Evolutionary conservation across 2,888 invertebrate species (phyloP).

Genomic region (Idaea dimidiata): DNA sequence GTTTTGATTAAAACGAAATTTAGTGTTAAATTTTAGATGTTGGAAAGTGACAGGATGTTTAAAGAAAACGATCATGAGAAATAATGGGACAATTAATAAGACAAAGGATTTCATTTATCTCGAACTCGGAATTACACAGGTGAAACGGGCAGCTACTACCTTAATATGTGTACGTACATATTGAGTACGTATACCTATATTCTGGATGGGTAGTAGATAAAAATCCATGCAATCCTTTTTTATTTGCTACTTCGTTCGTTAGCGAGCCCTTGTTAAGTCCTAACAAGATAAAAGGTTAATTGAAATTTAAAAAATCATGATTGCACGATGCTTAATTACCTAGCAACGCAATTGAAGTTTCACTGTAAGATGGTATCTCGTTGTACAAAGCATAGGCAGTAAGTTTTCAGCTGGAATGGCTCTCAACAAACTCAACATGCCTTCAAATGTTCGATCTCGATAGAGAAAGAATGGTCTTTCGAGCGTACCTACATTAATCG

Average conservation of each 20-base stretch:
- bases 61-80: too few species aligned
- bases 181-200: too few species aligned
- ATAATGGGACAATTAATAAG: too few species aligned
- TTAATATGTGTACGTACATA: too few species aligned
- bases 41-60: too few species aligned
- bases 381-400: slow-evolving; percentile 43
- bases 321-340: slow-evolving; percentile 21
- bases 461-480: slow-evolving; percentile 65
- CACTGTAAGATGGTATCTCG: slow-evolving; percentile 48
- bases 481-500: slow-evolving; percentile 57
- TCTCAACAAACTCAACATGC: slow-evolving; percentile 55
- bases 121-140: too few species aligned
- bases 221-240: background rate
- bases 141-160: too few species aligned
- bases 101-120: too few species aligned
- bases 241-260: background rate
- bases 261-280: slow-evolving; percentile 8
- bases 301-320: slow-evolving; percentile 15
- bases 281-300: background rate
- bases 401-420: slow-evolving; percentile 46
- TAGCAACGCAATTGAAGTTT: slow-evolving; percentile 19
- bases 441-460: slow-evolving; percentile 57
- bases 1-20: too few species aligned
- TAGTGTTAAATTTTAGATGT: too few species aligned
- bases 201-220: too few species aligned